Base-by-base conservation (phyloP, 2,797 vertebrate genomes). In the Sebastolobus altivelis region DNA sequence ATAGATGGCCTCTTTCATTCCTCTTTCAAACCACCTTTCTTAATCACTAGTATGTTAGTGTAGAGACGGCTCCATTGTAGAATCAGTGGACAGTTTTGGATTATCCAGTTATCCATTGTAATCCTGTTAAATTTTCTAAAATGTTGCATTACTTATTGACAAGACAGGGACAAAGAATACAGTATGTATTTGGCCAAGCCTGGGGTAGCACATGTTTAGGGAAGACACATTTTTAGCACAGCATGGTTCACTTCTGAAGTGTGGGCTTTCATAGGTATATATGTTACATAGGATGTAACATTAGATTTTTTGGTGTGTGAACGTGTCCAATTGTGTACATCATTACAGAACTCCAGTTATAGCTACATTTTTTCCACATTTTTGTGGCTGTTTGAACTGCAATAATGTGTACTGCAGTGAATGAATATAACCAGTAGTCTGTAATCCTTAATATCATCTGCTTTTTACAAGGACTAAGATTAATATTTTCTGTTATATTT, bases 41-140 rank as follows among this genome's bases (percentile, higher is more conserved):
- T 25, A 25, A 14, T 43, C 16, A 13, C 2, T 68, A n/a, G 43
- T n/a, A 8, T 52, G 11, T 20, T 69, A 35, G 7, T 49, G 14
- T 54, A 5, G 16, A 29, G 4, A 37, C 4, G 11, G 33, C 12
- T 14, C 11, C 6, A 18, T n/a, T 13, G 16, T 13, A 66, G 16
- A 66, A 8, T 13, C 2, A 31, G 8, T 67, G 31, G n/a, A 37
- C 49, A 18, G 63, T 4, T 43, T 46, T 18, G 8, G 58, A 43
- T 43, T 43, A 43, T 43, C 40, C 11, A 52, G 4, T 49, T 54
- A 27, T 73, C 31, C 59, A 35, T 27, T 43, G 46, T 63, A 55
- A 27, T 37, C 31, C 13, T 63, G 11, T 65, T 29, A 14, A 3
- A 46, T 46, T 46, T 0, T 46, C 18, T 46, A 0, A 16, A 27